Base-by-base conservation (phyloP, 1,140 invertebrate species). In the Philopotamus ludificatus region DNA sequence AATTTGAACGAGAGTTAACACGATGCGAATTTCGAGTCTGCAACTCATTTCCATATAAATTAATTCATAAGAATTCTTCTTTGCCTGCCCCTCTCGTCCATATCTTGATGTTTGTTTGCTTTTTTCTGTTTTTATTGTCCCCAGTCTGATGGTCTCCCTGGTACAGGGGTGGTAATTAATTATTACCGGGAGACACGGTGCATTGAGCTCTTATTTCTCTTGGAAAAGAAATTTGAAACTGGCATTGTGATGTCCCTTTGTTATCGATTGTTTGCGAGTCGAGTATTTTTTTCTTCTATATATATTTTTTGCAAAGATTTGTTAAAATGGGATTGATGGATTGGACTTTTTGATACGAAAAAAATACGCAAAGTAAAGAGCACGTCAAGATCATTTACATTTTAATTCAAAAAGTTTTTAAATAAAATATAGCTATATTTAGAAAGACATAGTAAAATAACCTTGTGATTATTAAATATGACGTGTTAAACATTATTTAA, bases 71-170 rank as follows among this genome's bases (percentile, higher is more conserved):
- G 44, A 47, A 47, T 20, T 15, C 44, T 47, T 47, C 44, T 47
- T 47, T 16, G 28, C 15, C 44, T n/a, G 44, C 44, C 15, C 18
- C 18, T 47, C 44, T 47, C 44, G 8, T 47, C 18, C 44, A 47
- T 47, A 47, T 47, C 44, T 47, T 47, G 44, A 47, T 47, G 44
- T 47, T 47, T 47, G 44, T 47, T n/a, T n/a, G n/a, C n/a, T 47
- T 47, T 47, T 47, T 47, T 7, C 10, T 20, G 44, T 47, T 47
- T 47, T 47, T 47, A 47, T 47, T 47, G 8, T 16, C 44, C 44
- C 28, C 28, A 7, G 4, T 7, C 28, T 34, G 28, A 34, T 15
- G 18, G 18, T 16, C 44, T 47, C 44, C 44, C 44, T 39, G 10
- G 10, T 47, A 7, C 44, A 15, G 7, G 10, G 10, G 44, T 20